Conservation (phyloP, 2,797 vertebrate genomes). For the Sebastes glaucus region DNA sequence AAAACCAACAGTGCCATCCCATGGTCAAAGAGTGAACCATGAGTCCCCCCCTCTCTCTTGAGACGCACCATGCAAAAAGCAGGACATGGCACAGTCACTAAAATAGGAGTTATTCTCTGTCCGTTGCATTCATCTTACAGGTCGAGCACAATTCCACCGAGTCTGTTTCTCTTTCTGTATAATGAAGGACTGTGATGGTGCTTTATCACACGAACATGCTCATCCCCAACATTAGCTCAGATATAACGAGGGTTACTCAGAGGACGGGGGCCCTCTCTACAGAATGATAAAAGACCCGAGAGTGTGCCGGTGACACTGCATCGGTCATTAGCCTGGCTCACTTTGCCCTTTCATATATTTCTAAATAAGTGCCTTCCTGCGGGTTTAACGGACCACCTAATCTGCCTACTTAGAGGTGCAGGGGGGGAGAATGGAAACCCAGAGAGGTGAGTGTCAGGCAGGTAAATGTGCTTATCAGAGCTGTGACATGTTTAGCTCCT, state of each 20-base stretch:
- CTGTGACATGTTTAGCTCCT: conserved; percentile 64
- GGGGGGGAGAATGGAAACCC: conserved; percentile 47
- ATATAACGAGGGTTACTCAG: conserved; percentile 84
- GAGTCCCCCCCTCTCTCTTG: background rate
- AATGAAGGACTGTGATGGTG: conserved; percentile 78
- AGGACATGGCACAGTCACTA: conserved; percentile 58
- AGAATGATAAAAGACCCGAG: conserved; percentile 79
- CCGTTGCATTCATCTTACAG: conserved; percentile 77
- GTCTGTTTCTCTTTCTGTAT: conserved; percentile 79
- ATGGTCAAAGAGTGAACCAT: conserved; percentile 46
- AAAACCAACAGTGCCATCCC: conserved; percentile 75
- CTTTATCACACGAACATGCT: conserved; percentile 80
- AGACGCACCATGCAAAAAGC: conserved; percentile 21
- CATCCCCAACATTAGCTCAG: conserved; percentile 83
- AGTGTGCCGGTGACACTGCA: conserved; percentile 74
- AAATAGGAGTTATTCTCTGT: conserved; percentile 75
- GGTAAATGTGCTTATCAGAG: conserved; percentile 71
- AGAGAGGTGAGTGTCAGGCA: conserved; percentile 68
- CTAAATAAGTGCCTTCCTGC: conserved; percentile 81
- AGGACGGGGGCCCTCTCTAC: conserved; percentile 76
- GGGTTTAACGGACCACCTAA: conserved; percentile 81
- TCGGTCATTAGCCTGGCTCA: conserved; percentile 80
- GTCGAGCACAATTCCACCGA: conserved; percentile 77
- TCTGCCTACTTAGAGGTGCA: conserved; percentile 77
- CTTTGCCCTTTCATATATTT: conserved; percentile 82